Conservation (phyloP, 2,113 vertebrate species). For the Gymnobelideus leadbeateri region DNA sequence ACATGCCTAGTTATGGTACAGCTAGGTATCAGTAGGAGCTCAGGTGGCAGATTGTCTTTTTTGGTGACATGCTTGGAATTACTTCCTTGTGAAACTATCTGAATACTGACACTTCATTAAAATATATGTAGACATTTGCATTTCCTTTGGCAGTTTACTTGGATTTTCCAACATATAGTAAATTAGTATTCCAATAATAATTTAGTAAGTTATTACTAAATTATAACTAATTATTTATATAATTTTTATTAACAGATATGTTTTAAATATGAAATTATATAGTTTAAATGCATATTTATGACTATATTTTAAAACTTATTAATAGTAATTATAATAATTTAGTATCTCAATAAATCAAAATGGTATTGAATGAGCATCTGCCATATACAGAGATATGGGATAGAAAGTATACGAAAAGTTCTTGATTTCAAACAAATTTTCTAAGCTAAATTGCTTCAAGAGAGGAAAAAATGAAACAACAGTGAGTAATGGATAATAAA, state of each 20-base stretch:
- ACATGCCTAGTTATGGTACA: not conserved
- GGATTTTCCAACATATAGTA: not conserved
- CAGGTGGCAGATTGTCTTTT: not conserved
- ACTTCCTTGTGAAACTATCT: not conserved
- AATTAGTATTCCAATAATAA: not conserved
- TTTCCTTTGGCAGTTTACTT: not conserved
- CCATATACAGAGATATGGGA: not conserved
- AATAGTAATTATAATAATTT: not conserved
- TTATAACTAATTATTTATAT: not conserved
- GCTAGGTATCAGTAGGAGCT: not conserved
- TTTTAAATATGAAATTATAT: not conserved
- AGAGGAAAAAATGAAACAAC: not conserved
- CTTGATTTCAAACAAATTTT: not conserved
- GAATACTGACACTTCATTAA: not conserved
- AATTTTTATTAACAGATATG: not conserved
- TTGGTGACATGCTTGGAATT: not conserved
- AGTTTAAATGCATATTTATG: not conserved
- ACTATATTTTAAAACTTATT: not conserved
- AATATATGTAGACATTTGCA: not conserved
- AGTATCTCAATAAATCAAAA: not conserved
- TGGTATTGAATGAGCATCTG: not conserved
- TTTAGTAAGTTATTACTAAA: not conserved
- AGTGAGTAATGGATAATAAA: not conserved
- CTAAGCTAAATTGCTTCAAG: not conserved
- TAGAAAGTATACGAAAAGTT: not conserved